phyloP scores from a whole-genome alignment of 2,113 vertebrate genomes.

The Gnathonemus echidnorhynchus region DNA sequence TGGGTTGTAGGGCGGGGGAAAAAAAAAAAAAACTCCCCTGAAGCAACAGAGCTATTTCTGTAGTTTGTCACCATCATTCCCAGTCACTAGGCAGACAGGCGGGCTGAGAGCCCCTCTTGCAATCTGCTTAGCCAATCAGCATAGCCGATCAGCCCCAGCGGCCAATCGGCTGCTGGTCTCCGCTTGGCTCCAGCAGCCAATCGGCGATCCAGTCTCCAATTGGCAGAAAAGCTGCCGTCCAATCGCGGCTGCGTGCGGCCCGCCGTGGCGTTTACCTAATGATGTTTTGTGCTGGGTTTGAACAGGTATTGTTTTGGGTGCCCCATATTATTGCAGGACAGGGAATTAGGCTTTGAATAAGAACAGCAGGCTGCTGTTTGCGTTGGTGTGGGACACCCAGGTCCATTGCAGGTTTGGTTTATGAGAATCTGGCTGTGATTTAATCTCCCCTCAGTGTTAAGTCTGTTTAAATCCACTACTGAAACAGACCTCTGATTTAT shows the following conservation, averaged over 20 bases:
- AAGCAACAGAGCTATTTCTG: conserved; percentile 8
- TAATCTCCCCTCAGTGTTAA: conserved; percentile 14
- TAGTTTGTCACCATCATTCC: background rate
- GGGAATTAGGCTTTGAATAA: conserved; percentile 8
- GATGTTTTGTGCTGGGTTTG: conserved; percentile 17
- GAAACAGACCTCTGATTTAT: conserved; percentile 2
- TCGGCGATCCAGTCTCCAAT: background rate
- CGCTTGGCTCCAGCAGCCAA: background rate
- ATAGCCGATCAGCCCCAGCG: conserved; percentile 7
- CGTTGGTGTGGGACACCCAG: background rate
- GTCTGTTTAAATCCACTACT: conserved; percentile 6
- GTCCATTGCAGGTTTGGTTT: conserved; percentile 19
- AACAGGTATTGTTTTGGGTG: conserved; percentile 6
- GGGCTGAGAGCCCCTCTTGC: background rate
- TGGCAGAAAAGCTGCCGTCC: background rate
- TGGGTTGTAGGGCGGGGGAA: background rate
- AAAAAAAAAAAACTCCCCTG: background rate
- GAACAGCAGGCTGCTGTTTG: conserved; percentile 11
- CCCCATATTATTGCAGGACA: background rate
- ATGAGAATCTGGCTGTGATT: conserved; percentile 6
- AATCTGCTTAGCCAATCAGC: conserved; percentile 16
- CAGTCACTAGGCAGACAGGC: conserved; percentile 22
- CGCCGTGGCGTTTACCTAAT: background rate
- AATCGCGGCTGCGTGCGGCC: background rate
- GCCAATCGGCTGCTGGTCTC: background rate